phyloP scores from a whole-genome alignment of 2,113 vertebrate genomes.

The Dolichallabes microphthalmus region DNA sequence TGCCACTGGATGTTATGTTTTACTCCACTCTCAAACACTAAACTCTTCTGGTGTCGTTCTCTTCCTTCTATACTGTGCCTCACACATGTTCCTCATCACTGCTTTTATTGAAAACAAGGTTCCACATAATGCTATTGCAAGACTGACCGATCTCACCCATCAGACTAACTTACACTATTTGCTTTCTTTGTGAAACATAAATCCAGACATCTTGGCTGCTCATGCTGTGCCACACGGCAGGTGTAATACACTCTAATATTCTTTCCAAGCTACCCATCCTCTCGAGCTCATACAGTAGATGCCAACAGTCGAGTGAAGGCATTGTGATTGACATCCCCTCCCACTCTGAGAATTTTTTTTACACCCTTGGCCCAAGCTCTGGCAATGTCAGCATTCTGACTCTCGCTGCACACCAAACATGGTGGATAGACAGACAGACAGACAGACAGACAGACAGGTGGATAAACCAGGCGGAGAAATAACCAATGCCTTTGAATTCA shows the following conservation, averaged over 20 bases:
- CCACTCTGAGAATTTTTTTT: not conserved
- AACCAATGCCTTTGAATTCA: not conserved
- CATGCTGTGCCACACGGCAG: not conserved
- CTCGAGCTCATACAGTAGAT: not conserved
- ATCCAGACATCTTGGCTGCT: not conserved
- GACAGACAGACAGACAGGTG: not conserved
- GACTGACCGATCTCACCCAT: not conserved
- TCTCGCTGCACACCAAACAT: not conserved
- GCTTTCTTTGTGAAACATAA: not conserved
- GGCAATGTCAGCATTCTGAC: not conserved
- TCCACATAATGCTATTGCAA: not conserved
- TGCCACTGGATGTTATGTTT: slow-evolving; percentile 10
- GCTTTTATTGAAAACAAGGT: not conserved
- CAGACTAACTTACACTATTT: not conserved
- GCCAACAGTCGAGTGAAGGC: not conserved
- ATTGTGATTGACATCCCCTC: not conserved
- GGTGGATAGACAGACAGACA: not conserved
- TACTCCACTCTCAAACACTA: not conserved
- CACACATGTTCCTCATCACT: not conserved
- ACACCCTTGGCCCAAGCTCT: too few species aligned
- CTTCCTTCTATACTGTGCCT: not conserved
- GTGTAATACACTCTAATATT: too few species aligned
- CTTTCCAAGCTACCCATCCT: not conserved
- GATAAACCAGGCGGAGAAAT: not conserved
- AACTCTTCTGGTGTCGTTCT: not conserved